Base-by-base conservation (phyloP, 1,140 invertebrate species). In the Aphelinus certus region DNA sequence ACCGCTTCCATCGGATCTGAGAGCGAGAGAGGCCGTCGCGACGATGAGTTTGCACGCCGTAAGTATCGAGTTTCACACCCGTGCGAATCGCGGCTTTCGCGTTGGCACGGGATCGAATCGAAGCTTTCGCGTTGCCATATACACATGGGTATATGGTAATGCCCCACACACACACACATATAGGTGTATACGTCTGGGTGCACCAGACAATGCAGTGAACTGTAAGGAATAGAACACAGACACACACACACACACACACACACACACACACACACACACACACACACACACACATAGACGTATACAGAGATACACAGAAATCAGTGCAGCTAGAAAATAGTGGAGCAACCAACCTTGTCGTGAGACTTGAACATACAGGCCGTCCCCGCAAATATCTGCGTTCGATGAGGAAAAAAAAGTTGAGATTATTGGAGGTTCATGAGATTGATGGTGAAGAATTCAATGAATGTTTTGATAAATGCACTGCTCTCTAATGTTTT, bases 311-410 rank as follows among this genome's bases (percentile, higher is more conserved):
- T 43, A 62, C 3, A 61, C 72, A 48, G 3, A 7, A 45, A 68
- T 48, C 49, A 62, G 65, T 45, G 46, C 49, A 74, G 55, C 10
- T 69, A 75, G 68, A 60, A 57, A 77, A 67, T 70, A 55, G 77
- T 77, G 65, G 65, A 48, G 71, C 66, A 80, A 88, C 86, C 83
- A 88, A 88, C 87, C 87, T 88, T 88, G 79, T 67, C 83, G 76
- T 86, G 86, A 80, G 85, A 85, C 84, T 85, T 88, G 86, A 88
- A 87, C 83, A 87, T 85, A 85, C 86, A 88, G 83, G 85, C 83
- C 76, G 87, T 88, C 80, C 87, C 87, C 73, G 87, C 86, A 79
- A 88, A 88, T 79, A 85, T 84, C 87, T 88, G 87, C 86, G 78
- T 85, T 83, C 85, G 49, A 46, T 6, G 53, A 43, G 45, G 51